Evolutionary conservation across 2,888 invertebrate species (phyloP), one percentile per base, ranked within the genome.

Genomic region (Drosophila robusta): DNA sequence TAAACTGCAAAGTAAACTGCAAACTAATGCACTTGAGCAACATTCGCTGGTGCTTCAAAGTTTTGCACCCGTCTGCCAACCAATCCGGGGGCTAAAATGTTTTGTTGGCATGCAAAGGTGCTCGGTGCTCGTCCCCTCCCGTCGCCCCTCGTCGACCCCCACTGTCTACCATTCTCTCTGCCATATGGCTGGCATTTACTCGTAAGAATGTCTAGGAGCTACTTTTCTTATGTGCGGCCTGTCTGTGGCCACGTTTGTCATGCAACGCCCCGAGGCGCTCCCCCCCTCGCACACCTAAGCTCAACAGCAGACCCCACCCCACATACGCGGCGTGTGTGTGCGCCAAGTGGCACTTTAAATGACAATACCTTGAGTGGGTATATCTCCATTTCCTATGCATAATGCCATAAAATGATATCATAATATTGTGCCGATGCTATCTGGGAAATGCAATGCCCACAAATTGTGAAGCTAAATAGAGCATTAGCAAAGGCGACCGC

Each of bases 21-120:
- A 81, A 80, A 85, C 85, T 80, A 85, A 80, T 80, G 85, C 82
- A 85, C 77, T 77, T 79, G 52, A 77, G 62, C 81, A 68, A 72
- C 45, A 73, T 61, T 61, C 42, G 74, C 57, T 62, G 69, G 34
- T 45, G 54, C 69, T 73, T 67, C 38, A 71, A 71, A 71, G 60
- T 71, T 73, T 46, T 51, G 44, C 29, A 7, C 46, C 32, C 16
- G 55, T 34, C 45, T n/a, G 24, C 56, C 24, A 22, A 29, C 14
- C 44, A 38, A 12, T 51, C 64, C 12, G 52, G 46, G 39, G 42
- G 71, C 74, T 56, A 57, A 67, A 67, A 67, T 72, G 68, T 70
- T 75, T 65, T 70, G 70, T 61, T 74, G 65, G 71, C 71, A 74
- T 74, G 71, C 74, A 72, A 72, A 73, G 61, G 71, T 74, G 74